These are phyloP conservation scores for Autographa pulchrina DNA, from an alignment of 2,888 invertebrate genomes.

Conservation along the genomic window DNA sequence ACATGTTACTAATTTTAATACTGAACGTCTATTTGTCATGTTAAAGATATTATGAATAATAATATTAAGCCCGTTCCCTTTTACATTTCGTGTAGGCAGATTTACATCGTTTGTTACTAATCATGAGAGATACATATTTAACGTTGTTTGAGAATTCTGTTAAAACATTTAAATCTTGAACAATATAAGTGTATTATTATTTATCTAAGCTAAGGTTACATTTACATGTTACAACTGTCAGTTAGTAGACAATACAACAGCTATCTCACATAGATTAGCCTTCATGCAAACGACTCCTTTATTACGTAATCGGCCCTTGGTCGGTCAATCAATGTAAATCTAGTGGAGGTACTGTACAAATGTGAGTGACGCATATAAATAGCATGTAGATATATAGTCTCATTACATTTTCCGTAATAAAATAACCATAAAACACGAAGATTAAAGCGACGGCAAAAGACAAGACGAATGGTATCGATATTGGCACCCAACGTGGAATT, in stretches of 20 bases:
- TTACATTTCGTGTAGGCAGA: not conserved
- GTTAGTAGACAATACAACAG: not conserved
- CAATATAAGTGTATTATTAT: no score
- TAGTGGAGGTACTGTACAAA: slow-evolving; percentile 24
- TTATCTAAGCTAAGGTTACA: no score
- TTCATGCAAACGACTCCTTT: slow-evolving; percentile 28
- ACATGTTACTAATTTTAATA: slow-evolving; percentile 18
- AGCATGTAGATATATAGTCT: slow-evolving; percentile 27
- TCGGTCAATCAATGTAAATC: slow-evolving; percentile 29
- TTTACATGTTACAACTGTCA: not conserved
- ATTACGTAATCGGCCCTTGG: slow-evolving; percentile 30
- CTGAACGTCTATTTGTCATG: slow-evolving; percentile 25
- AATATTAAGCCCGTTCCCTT: not conserved
- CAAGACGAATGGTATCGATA: slow-evolving; percentile 50
- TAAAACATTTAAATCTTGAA: no score
- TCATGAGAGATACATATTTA: no score
- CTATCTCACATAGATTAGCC: slow-evolving; percentile 1
- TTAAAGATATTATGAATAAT: not conserved
- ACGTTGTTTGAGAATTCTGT: no score
- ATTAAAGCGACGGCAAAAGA: slow-evolving; percentile 48
- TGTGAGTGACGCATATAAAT: slow-evolving; percentile 31
- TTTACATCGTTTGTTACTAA: no score
- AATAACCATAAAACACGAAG: slow-evolving; percentile 35
- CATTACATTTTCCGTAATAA: slow-evolving; percentile 43
- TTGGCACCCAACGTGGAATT: slow-evolving; percentile 61